Evolutionary conservation across 2,888 invertebrate species (phyloP), one percentile per base, ranked within the genome.

Genomic region (Cephus spinipes): DNA sequence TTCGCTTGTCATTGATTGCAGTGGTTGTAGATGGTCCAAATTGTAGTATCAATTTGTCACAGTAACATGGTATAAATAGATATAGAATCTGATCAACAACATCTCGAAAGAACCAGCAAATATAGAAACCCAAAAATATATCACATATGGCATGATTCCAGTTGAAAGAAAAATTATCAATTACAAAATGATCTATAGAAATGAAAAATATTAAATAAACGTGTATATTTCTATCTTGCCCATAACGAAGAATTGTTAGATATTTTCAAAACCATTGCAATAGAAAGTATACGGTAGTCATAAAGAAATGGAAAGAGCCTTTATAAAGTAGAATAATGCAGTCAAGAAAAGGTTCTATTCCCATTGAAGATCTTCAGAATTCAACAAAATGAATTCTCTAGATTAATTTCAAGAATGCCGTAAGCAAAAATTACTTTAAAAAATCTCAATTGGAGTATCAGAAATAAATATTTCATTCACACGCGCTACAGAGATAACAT

Each of bases 91-190:
- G 55, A 23, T 55, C 40, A 55, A 55, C 40, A 55, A 55, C 23
- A 55, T 23, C 55, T 23, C 55, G 23, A 55, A 23, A 55, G 55
- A 55, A 55, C 9, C 23, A 71, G 77, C 73, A n/a, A 69, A 74
- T 78, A 74, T 33, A 79, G 69, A 71, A 76, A 77, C 75, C 40
- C 75, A 68, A 75, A 76, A 78, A 78, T 77, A 80, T 32, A 30
- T 32, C 23, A 71, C 32, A 12, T 33, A 36, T 69, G 68, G 23
- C 15, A 73, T 30, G 74, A 73, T 77, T 11, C 74, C 36, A 69
- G 73, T 79, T 69, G 15, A 30, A 23, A 78, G 32, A 69, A 40
- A 69, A 36, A 68, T 40, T 4, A 68, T 69, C 30, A 71, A 30
- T 32, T 31, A n/a, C 12, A 34, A 73, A 2, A 55, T 55, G 15